Evolutionary conservation across 1,140 invertebrate species (phyloP).

Genomic region (Akabosia matsudoensis): DNA sequence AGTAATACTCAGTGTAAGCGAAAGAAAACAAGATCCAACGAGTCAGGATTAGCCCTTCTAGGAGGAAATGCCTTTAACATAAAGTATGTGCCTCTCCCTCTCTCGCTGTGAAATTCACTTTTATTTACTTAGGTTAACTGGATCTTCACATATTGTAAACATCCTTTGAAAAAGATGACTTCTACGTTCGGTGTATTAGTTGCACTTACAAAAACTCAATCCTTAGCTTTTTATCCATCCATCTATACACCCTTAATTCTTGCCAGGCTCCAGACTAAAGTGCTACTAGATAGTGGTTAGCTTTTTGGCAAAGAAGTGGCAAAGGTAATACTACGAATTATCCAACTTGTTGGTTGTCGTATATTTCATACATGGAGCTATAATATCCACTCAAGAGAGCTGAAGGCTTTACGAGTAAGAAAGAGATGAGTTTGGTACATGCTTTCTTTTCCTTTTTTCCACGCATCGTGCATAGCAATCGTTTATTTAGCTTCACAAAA

Average conservation of each 20-base stretch:
- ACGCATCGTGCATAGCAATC: no score
- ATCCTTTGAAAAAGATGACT: no score
- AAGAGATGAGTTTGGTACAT: background rate
- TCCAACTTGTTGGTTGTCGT: constrained; percentile 12
- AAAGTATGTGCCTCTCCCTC: background rate
- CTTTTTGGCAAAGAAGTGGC: background rate
- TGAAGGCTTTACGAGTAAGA: background rate
- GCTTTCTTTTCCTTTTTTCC: background rate
- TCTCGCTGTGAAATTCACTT: background rate
- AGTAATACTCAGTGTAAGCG: no score
- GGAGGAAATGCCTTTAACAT: background rate
- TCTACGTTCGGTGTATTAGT: no score
- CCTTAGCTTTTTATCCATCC: background rate
- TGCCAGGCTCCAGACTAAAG: background rate
- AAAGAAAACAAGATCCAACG: no score
- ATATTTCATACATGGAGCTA: constrained; percentile 16
- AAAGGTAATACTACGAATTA: background rate
- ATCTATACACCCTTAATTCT: background rate
- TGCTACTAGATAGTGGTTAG: background rate
- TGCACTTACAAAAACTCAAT: background rate
- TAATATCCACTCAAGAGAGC: constrained; percentile 5
- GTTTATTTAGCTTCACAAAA: background rate
- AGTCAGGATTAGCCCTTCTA: background rate
- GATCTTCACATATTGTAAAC: no score
- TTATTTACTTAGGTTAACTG: background rate